Evolutionary conservation across 2,888 invertebrate species (phyloP).

Genomic region (Bellardia bayeri): DNA sequence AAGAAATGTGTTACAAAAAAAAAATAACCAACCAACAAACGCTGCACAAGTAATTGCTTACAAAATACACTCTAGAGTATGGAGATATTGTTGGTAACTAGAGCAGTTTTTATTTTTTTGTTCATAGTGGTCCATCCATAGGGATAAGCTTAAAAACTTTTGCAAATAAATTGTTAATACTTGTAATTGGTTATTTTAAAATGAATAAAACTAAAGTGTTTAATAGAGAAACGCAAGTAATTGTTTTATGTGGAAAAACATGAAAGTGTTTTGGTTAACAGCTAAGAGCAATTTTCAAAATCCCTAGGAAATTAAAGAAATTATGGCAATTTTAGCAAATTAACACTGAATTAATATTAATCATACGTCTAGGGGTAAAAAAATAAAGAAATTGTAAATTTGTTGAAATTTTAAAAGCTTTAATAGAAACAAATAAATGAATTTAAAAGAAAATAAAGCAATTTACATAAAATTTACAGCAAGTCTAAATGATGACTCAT

Average conservation of each 20-base stretch:
- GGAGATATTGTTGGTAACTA: conserved; percentile 35
- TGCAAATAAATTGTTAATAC: not conserved
- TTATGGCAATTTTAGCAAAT: not conserved
- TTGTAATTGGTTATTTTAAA: conserved; percentile 26
- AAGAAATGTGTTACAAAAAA: conserved; percentile 10
- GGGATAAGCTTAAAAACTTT: conserved; percentile 7
- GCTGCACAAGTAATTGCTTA: conserved; percentile 2
- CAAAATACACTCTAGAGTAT: conserved; percentile 15
- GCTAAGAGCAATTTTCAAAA: not conserved
- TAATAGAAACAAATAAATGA: too few species aligned
- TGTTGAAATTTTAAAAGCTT: too few species aligned
- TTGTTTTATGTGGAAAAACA: not conserved
- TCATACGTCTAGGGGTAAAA: too few species aligned
- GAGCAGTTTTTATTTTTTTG: conserved; percentile 24
- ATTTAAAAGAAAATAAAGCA: too few species aligned
- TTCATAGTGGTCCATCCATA: not conserved
- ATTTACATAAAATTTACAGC: too few species aligned
- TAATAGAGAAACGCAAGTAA: not conserved
- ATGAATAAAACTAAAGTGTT: not conserved
- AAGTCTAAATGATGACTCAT: too few species aligned
- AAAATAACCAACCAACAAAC: too few species aligned
- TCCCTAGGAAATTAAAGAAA: not conserved
- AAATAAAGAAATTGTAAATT: too few species aligned
- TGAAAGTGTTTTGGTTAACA: not conserved
- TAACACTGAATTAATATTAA: too few species aligned